Base-by-base conservation (phyloP, 2,113 vertebrate genomes). In the Gasterosteus nipponicus region DNA sequence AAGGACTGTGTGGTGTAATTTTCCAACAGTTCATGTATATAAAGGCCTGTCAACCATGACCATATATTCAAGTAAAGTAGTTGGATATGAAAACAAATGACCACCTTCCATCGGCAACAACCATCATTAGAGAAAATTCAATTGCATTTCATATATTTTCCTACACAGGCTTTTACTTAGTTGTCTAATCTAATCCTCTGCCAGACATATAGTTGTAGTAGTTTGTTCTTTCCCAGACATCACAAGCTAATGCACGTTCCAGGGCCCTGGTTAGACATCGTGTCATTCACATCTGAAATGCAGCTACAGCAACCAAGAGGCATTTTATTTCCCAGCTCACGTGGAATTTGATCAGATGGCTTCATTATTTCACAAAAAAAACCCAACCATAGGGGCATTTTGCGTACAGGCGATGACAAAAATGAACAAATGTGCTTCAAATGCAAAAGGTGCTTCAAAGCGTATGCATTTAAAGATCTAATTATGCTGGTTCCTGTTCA, bases 61-160 rank as follows among this genome's bases (percentile, higher is more conserved):
- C 53, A 63, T 86, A 75, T 78, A 77, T 77, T 74, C 47, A 65
- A 56, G 71, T 74, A 35, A 62, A 80, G 11, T 29, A 47, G 18
- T 58, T 51, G 10, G 60, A 66, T 41, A 75, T 63, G 53, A 8
- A 51, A 69, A 65, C 68, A 64, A 66, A 57, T 18, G 53, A 56
- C 22, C 1, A 77, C 53, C 58, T 82, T 10, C 5, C 61, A 69
- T 56, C 22, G 42, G 31, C 38, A 49, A 59, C 16, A 60, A 31
- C 19, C 8, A 3, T 73, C 26, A 68, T 66, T 54, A 56, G n/a
- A 64, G 49, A 57, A 49, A 49, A 49, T 47, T 1, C 22, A 60
- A 73, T 53, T 62, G 9, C 41, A 38, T 39, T 41, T 51, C 18
- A n/a, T 15, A 10, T 56, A 60, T 73, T 59, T 57, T 51, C 26